Conservation (phyloP, 2,113 vertebrate genomes). For the Marmota monax region DNA sequence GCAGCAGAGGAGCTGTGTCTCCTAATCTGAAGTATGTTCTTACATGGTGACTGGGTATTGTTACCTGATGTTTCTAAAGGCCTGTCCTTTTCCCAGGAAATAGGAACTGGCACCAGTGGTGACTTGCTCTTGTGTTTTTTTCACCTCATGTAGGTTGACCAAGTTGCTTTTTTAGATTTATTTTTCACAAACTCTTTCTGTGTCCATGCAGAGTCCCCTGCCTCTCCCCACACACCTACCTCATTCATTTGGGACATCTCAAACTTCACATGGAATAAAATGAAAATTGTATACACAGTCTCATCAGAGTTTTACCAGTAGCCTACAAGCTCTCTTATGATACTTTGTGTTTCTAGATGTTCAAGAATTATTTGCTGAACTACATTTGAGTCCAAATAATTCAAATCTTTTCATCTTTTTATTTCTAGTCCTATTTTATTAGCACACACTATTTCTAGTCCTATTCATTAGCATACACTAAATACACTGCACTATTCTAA, state of each 20-base stretch:
- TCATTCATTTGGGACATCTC: background rate
- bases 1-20: background rate
- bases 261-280: background rate
- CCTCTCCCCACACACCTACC: accelerated
- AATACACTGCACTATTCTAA: background rate
- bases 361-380: background rate
- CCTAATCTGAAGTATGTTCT: background rate
- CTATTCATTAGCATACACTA: background rate
- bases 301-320: background rate
- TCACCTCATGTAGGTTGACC: background rate
- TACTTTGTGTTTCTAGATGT: background rate
- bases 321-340: background rate
- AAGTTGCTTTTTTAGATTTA: background rate
- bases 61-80: background rate
- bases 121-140: background rate
- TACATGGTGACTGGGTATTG: background rate
- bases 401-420: background rate
- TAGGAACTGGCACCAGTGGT: background rate
- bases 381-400: background rate
- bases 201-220: background rate
- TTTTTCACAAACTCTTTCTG: background rate
- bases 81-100: background rate
- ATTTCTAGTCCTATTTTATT: background rate
- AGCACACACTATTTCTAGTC: background rate
- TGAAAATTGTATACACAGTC: background rate